A percentile compares a stretch with the other conserved stretches of the same genome.
Conservation (phyloP, 2,888 invertebrate species). For the Aphidius colemani region DNA sequence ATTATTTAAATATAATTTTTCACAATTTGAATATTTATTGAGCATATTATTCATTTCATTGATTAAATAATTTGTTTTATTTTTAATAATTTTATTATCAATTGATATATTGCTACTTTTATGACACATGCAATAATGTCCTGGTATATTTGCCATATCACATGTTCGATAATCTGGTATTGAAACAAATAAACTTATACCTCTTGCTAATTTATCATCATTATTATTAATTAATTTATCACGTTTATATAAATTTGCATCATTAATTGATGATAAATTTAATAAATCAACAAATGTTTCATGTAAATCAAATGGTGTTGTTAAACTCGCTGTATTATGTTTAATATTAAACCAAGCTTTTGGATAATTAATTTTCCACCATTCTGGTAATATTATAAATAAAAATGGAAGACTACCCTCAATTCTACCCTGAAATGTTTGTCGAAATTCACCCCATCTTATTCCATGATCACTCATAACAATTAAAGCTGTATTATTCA, state of each 20-base stretch:
- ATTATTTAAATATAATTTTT: conserved; percentile 66
- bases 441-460: conserved; percentile 81
- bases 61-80: conserved; percentile 69
- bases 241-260: conserved; percentile 57
- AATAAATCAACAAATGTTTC: conserved; percentile 76
- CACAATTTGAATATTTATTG: conserved; percentile 68
- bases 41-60: conserved; percentile 70
- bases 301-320: conserved; percentile 84
- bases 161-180: conserved; percentile 78
- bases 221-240: conserved; percentile 49
- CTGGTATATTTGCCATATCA: conserved; percentile 74
- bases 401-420: conserved; percentile 88
- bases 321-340: conserved; percentile 72
- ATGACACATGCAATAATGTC: conserved; percentile 90
- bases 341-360: conserved; percentile 69
- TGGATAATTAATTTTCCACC: conserved; percentile 70
- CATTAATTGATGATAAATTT: conserved; percentile 61
- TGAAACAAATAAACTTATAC: conserved; percentile 78
- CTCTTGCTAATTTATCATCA: conserved; percentile 55
- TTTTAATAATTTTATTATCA: conserved; percentile 63
- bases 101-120: conserved; percentile 65
- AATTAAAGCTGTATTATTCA: conserved; percentile 73
- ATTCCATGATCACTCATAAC: conserved; percentile 90
- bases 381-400: conserved; percentile 73
- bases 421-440: conserved; percentile 82